A percentile compares a stretch with the other conserved stretches of the same genome.
Evolutionary conservation across 2,888 invertebrate genomes (phyloP).

Genomic region (Crocallis elinguaria): DNA sequence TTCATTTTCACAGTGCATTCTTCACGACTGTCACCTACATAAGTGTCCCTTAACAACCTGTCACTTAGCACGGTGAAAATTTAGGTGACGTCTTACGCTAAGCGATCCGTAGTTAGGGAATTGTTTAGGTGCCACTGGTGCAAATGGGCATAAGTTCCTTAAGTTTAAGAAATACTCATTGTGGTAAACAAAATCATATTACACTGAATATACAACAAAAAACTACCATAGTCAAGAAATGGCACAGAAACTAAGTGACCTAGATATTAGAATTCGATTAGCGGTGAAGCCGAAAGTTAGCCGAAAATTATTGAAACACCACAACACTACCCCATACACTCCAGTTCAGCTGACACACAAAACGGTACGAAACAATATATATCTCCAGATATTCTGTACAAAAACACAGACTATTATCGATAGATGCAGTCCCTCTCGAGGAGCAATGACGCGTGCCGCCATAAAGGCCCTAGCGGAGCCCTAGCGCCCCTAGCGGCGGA

Average conservation of each 20-base stretch:
- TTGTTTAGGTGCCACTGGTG: too few relatives aligned
- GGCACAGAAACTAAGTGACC: too few relatives aligned
- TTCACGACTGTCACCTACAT: too few relatives aligned
- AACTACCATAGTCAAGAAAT: not conserved
- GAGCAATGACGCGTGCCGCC: constrained; percentile 79
- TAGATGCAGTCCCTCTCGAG: constrained; percentile 59
- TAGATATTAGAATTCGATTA: not conserved
- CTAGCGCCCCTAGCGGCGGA: constrained; percentile 59
- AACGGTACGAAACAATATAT: constrained; percentile 27
- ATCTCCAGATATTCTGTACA: constrained; percentile 6
- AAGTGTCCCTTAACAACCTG: too few relatives aligned
- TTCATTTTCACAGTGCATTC: too few relatives aligned
- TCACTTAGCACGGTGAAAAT: too few relatives aligned
- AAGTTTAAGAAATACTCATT: too few relatives aligned
- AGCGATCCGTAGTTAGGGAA: too few relatives aligned
- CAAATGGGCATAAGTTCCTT: too few relatives aligned
- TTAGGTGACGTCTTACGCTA: too few relatives aligned
- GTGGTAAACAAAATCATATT: too few relatives aligned
- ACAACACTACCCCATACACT: not conserved
- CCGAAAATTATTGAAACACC: not conserved
- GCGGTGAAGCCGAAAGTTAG: not conserved
- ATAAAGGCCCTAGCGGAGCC: constrained; percentile 75
- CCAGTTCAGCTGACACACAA: constrained; percentile 2
- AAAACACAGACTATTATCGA: constrained; percentile 45
- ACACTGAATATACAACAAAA: not conserved